Evolutionary conservation across 2,113 vertebrate species (phyloP).

Genomic region (Epinephelus lanceolatus): DNA sequence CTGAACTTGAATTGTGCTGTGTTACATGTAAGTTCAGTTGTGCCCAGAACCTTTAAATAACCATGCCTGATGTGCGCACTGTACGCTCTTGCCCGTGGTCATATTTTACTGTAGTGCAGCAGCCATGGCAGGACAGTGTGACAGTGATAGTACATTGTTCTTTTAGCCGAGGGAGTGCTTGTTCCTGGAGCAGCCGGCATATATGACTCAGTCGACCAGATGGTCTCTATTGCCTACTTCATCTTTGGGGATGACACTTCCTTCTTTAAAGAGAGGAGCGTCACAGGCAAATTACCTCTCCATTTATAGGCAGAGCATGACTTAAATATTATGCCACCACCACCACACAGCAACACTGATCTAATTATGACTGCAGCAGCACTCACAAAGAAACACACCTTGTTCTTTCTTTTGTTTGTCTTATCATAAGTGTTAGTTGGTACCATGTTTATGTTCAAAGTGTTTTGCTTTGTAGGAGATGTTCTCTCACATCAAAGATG

Average conservation of each 20-base stretch:
- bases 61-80: not conserved
- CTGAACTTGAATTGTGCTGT: not conserved
- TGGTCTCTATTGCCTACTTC: slow-evolving; percentile 66
- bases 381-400: slow-evolving; percentile 5
- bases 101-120: slow-evolving; percentile 5
- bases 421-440: slow-evolving; percentile 15
- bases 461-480: not conserved
- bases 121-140: slow-evolving; percentile 15
- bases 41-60: not conserved
- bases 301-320: slow-evolving; percentile 52
- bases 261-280: slow-evolving; percentile 41
- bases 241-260: slow-evolving; percentile 61
- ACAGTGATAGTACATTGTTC: slow-evolving; percentile 50
- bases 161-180: slow-evolving; percentile 38
- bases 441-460: slow-evolving; percentile 31
- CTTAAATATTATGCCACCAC: slow-evolving; percentile 14
- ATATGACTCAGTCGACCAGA: slow-evolving; percentile 73
- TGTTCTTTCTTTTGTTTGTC: slow-evolving; percentile 21
- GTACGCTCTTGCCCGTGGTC: slow-evolving; percentile 5
- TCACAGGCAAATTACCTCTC: slow-evolving; percentile 34
- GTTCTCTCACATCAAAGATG: slow-evolving; percentile 24
- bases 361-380: slow-evolving; percentile 16
- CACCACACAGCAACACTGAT: slow-evolving; percentile 5
- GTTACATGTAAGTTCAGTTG: not conserved
- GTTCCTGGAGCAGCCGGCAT: slow-evolving; percentile 50